Conservation (phyloP, 1,140 invertebrate genomes). For the Saccostrea cuccullata region DNA sequence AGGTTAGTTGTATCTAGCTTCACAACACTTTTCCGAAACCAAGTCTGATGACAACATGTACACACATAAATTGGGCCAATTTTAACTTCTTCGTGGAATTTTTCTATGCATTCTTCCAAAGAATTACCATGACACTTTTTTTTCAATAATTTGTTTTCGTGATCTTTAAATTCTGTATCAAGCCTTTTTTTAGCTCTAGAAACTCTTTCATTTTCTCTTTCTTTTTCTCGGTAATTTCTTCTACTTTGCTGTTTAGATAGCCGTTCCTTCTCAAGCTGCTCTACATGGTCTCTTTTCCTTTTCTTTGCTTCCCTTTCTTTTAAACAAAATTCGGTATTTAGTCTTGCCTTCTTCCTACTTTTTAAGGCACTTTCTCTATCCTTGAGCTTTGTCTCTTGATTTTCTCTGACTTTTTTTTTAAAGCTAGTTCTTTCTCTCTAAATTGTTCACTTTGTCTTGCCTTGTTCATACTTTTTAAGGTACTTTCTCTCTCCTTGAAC, state of each 20-base stretch:
- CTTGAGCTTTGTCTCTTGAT: constrained; percentile 15
- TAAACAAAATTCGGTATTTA: constrained; percentile 3
- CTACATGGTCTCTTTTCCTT: constrained; percentile 9
- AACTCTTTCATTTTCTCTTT: constrained; percentile 11
- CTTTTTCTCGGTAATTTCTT: constrained; percentile 16
- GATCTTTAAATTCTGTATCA: neutral
- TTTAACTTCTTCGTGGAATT: constrained; percentile 27
- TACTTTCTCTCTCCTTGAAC: too few species aligned
- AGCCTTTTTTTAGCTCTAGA: constrained; percentile 3
- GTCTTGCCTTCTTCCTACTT: constrained; percentile 30
- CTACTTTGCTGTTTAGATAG: constrained; percentile 12
- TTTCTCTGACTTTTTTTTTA: neutral
- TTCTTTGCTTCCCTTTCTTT: constrained; percentile 34
- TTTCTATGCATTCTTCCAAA: constrained; percentile 6
- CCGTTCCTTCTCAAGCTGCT: constrained; percentile 18
- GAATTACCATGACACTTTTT: constrained; percentile 11
- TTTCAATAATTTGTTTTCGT: constrained; percentile 15
- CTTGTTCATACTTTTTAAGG: too few species aligned
- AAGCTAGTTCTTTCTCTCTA: too few species aligned
- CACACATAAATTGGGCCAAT: constrained; percentile 52
- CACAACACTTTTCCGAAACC: constrained; percentile 50
- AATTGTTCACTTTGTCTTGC: too few species aligned
- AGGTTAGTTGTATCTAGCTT: neutral
- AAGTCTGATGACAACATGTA: constrained; percentile 56
- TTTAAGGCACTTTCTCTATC: constrained; percentile 11